These are phyloP conservation scores for Beroe forskalii DNA, from an alignment of 37 sponge, comb jelly and placozoan species.

Conservation along the genomic window DNA sequence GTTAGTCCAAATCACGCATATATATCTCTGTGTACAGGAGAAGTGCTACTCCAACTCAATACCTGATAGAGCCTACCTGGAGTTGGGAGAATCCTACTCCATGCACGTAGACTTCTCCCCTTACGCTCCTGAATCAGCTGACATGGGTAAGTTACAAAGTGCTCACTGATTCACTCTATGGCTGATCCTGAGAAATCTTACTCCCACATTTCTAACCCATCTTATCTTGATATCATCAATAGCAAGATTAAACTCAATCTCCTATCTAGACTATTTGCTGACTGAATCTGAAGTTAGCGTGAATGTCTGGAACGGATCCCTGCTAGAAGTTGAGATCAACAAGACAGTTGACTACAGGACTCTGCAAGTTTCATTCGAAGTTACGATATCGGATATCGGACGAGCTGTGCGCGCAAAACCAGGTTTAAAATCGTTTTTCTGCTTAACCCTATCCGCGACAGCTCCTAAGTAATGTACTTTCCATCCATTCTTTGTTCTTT, in stretches of 20 bases:
- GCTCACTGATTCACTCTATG: no score
- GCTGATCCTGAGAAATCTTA: no score
- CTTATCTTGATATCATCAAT: no score
- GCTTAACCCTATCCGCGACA: background rate
- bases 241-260: no score
- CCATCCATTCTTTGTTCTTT: no score
- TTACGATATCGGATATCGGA: background rate
- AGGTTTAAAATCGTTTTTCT: background rate
- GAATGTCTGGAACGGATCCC: slow-evolving; percentile 48
- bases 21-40: no score
- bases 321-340: background rate
- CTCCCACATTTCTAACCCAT: no score
- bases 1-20: no score
- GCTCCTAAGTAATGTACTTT: background rate
- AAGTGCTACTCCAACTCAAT: background rate
- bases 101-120: background rate
- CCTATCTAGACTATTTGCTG: no score
- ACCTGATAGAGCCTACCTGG: slow-evolving; percentile 16
- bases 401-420: background rate
- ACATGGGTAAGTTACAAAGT: slow-evolving; percentile 32
- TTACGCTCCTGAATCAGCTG: background rate
- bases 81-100: slow-evolving; percentile 7
- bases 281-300: background rate
- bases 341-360: background rate
- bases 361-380: background rate